phyloP scores from a whole-genome alignment of 53 echinoderm and acorn worm genomes.

The Antedon mediterranea region DNA sequence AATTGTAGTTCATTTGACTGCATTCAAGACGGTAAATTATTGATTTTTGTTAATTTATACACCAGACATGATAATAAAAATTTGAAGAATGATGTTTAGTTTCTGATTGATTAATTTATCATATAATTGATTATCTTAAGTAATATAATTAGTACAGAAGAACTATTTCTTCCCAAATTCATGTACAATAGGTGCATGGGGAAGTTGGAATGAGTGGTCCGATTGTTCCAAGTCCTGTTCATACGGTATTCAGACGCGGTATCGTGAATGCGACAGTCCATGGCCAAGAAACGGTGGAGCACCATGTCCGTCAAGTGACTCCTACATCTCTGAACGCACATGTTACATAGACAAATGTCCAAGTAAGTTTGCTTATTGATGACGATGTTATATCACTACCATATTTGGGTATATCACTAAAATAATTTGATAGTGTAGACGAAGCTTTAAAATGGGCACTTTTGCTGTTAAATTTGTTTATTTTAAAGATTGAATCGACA shows the following conservation, averaged over 20 bases:
- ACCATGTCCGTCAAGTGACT: conserved; percentile 38
- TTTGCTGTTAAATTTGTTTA: conserved; percentile 18
- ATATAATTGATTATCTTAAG: too few relatives aligned
- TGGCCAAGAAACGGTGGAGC: conserved; percentile 59
- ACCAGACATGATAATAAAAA: too few relatives aligned
- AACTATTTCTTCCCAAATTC: too few relatives aligned
- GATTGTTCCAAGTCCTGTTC: conserved; percentile 57
- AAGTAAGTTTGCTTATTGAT: conserved; percentile 21
- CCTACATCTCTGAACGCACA: conserved; percentile 9
- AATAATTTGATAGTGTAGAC: too few relatives aligned
- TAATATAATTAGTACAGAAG: too few relatives aligned
- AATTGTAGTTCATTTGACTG: conserved; percentile 50
- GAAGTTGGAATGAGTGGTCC: conserved; percentile 53
- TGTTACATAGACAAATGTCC: conserved; percentile 65
- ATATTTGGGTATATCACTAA: too few relatives aligned
- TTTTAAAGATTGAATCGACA: too few relatives aligned
- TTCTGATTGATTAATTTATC: too few relatives aligned
- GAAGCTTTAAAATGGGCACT: too few relatives aligned
- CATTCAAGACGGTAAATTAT: conserved; percentile 44
- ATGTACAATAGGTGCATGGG: conserved; percentile 75
- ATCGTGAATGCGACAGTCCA: conserved; percentile 51
- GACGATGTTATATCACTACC: too few relatives aligned
- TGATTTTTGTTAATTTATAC: not conserved
- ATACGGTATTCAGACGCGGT: conserved; percentile 33
- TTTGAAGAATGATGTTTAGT: too few relatives aligned